A percentile compares a stretch with the other conserved stretches of the same genome.
Evolutionary conservation across 2,113 vertebrate species (phyloP).

Genomic region (Bubo blakistoni): DNA sequence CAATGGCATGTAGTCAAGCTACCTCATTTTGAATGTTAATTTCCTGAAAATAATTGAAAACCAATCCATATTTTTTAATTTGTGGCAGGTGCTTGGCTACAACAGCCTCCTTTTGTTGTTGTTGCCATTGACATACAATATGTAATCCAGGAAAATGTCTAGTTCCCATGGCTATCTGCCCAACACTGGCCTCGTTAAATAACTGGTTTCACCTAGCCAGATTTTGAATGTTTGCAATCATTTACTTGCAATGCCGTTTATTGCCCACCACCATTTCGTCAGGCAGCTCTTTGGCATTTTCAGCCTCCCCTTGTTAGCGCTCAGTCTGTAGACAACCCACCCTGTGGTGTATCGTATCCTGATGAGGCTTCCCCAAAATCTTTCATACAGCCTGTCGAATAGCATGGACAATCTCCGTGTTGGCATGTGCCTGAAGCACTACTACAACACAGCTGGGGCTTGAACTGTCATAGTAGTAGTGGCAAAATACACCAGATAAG

Average conservation of each 20-base stretch:
- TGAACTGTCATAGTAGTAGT: neutral
- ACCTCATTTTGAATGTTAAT: slow-evolving; percentile 33
- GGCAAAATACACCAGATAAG: neutral
- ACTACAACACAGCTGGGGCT: neutral
- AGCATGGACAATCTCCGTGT: neutral
- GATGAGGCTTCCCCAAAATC: neutral
- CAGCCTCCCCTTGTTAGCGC: neutral
- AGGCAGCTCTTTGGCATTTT: neutral
- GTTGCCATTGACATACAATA: neutral
- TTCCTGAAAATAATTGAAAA: slow-evolving; percentile 50
- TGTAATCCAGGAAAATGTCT: neutral
- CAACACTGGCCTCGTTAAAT: neutral
- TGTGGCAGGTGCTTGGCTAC: slow-evolving; percentile 18
- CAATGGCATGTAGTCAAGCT: slow-evolving; percentile 14
- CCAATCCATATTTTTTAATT: slow-evolving; percentile 33
- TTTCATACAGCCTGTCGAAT: neutral
- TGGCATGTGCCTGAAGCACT: neutral
- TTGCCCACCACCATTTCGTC: neutral
- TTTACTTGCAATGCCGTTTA: neutral
- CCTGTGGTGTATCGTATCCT: fast-evolving
- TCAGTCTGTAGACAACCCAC: neutral
- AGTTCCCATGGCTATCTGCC: neutral
- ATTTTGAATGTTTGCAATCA: slow-evolving; percentile 4
- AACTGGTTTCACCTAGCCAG: slow-evolving; percentile 13
- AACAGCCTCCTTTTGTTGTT: neutral